Conservation (phyloP, 2,888 invertebrate species). For the Dryomyza anilis region DNA sequence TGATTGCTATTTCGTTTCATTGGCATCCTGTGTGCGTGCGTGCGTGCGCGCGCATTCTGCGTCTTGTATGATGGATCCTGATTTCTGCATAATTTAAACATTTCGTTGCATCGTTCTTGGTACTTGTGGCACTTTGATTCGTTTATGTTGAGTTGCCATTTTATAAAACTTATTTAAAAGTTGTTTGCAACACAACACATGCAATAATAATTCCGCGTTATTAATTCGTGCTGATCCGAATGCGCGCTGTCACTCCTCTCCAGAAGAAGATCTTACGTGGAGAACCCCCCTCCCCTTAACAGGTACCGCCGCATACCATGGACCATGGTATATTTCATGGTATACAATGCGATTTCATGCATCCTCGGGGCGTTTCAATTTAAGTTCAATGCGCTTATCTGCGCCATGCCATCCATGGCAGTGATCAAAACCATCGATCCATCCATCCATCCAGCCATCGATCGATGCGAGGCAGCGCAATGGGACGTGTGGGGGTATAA, state of each 20-base stretch:
- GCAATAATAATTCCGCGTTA: constrained; percentile 19
- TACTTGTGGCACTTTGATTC: constrained; percentile 14
- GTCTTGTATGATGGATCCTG: too few relatives aligned
- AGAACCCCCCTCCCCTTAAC: too few relatives aligned
- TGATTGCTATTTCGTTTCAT: constrained; percentile 20
- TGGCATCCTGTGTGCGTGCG: constrained; percentile 15
- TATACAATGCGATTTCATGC: background rate
- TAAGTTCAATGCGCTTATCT: constrained; percentile 32
- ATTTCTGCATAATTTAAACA: constrained; percentile 25
- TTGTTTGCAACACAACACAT: background rate
- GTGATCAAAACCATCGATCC: constrained; percentile 40
- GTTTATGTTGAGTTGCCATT: constrained; percentile 20
- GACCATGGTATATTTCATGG: too few relatives aligned
- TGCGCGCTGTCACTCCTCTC: constrained; percentile 12
- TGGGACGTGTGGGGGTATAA: too few relatives aligned
- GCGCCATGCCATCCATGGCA: constrained; percentile 17
- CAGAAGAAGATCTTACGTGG: too few relatives aligned
- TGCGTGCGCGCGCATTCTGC: too few relatives aligned
- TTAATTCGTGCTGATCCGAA: constrained; percentile 17
- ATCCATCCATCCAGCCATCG: constrained; percentile 33
- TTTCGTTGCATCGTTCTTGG: constrained; percentile 5
- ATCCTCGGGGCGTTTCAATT: constrained; percentile 26
- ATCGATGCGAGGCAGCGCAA: background rate
- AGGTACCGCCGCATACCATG: too few relatives aligned
- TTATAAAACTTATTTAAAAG: constrained; percentile 15